These are phyloP conservation scores for Globia sparganii DNA, from an alignment of 2,888 invertebrate species.

Conservation along the genomic window DNA sequence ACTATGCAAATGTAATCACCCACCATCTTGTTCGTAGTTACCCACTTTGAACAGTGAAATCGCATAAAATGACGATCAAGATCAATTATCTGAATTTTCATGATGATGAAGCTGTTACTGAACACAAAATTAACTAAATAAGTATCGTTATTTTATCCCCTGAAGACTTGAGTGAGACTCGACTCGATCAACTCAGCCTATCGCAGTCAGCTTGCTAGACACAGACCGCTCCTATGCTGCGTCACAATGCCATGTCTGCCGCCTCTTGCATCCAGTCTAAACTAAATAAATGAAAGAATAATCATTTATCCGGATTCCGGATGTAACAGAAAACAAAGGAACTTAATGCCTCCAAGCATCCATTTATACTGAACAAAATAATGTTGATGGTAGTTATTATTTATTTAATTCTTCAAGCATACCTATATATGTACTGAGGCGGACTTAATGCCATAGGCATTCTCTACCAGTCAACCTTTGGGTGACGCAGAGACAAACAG, in stretches of 20 bases:
- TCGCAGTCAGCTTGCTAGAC: too few species aligned
- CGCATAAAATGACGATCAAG: slow-evolving; percentile 46
- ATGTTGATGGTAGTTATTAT: not conserved
- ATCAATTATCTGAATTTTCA: slow-evolving; percentile 18
- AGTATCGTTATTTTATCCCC: not conserved
- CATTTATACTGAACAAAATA: not conserved
- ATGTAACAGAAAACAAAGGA: not conserved
- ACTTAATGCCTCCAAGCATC: too few species aligned
- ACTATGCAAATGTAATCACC: slow-evolving; percentile 61
- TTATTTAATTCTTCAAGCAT: too few species aligned
- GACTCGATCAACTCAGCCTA: too few species aligned
- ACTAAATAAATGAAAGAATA: not conserved
- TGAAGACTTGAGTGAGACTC: not conserved
- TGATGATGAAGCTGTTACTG: not conserved
- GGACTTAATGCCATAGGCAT: too few species aligned
- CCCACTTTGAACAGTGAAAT: slow-evolving; percentile 47
- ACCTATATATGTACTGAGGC: too few species aligned
- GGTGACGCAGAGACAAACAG: too few species aligned
- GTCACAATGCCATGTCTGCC: too few species aligned
- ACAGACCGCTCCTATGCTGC: too few species aligned
- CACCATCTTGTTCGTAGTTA: slow-evolving; percentile 25
- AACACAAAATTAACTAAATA: not conserved
- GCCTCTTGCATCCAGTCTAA: too few species aligned
- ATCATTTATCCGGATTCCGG: not conserved
- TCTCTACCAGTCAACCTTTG: too few species aligned